Conservation (phyloP, 1,140 invertebrate genomes). For the Popillia japonica region DNA sequence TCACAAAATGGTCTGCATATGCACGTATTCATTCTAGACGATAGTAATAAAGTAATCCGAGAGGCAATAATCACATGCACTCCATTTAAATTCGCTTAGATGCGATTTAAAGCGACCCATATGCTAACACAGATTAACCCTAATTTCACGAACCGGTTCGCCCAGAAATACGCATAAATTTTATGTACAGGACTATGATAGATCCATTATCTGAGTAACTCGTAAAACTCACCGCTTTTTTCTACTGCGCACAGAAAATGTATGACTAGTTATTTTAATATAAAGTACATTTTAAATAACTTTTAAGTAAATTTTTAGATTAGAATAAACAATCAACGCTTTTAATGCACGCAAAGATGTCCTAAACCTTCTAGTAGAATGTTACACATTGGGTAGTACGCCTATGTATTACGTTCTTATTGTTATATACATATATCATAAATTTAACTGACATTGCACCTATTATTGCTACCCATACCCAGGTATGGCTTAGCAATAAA, state of each 20-base stretch:
- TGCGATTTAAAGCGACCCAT: conserved; percentile 46
- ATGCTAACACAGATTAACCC: conserved; percentile 41
- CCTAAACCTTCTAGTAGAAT: no score
- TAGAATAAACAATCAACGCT: no score
- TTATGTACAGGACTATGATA: not conserved
- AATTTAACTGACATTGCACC: no score
- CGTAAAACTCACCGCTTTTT: not conserved
- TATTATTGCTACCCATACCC: no score
- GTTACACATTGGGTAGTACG: no score
- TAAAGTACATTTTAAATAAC: no score
- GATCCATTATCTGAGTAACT: no score
- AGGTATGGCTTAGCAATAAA: no score
- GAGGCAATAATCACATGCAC: conserved; percentile 38
- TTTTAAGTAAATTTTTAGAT: no score
- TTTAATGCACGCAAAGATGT: no score
- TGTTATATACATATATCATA: no score
- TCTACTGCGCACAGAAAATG: not conserved
- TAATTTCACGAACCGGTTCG: not conserved
- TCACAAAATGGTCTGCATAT: conserved; percentile 14
- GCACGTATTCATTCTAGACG: not conserved
- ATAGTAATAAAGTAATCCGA: conserved; percentile 43
- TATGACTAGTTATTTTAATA: not conserved
- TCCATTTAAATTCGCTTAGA: conserved; percentile 45
- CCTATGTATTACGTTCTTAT: no score
- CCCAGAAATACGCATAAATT: conserved; percentile 2